Conservation (phyloP, 2,888 invertebrate genomes). For the Quadriops clusia region DNA sequence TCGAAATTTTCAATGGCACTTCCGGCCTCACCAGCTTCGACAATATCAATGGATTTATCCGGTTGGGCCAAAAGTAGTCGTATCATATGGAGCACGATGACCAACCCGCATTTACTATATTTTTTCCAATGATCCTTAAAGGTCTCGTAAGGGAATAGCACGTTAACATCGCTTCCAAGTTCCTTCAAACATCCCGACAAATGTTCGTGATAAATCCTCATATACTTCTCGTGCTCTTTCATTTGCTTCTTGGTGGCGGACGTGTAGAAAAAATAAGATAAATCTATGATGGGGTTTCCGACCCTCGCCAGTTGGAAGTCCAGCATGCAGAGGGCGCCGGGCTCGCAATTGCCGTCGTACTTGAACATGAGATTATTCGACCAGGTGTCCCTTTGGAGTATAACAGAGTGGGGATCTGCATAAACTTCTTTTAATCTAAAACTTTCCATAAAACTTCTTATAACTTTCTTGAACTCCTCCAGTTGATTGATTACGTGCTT, state of each 20-base stretch:
- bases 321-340: constrained; percentile 5
- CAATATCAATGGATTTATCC: too few relatives aligned
- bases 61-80: too few relatives aligned
- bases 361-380: constrained; percentile 23
- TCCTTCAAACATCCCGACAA: constrained; percentile 17
- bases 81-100: too few relatives aligned
- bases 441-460: background rate
- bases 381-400: constrained; percentile 24
- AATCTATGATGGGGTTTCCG: constrained; percentile 10
- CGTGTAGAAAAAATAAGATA: constrained; percentile 11
- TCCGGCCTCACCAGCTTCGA: too few relatives aligned
- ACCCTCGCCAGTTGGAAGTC: constrained; percentile 10
- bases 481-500: background rate
- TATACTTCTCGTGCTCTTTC: constrained; percentile 7
- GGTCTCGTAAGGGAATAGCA: constrained; percentile 22
- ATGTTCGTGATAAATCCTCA: constrained; percentile 22
- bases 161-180: constrained; percentile 21
- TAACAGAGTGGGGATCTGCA: constrained; percentile 16
- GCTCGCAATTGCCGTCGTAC: constrained; percentile 13
- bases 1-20: too few relatives aligned
- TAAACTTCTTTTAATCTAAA: background rate
- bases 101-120: constrained; percentile 21
- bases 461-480: background rate
- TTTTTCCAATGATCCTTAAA: constrained; percentile 21
- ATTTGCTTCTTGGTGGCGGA: constrained; percentile 7